Evolutionary conservation across 2,888 invertebrate species (phyloP).

Genomic region (Choreutis nemorana): DNA sequence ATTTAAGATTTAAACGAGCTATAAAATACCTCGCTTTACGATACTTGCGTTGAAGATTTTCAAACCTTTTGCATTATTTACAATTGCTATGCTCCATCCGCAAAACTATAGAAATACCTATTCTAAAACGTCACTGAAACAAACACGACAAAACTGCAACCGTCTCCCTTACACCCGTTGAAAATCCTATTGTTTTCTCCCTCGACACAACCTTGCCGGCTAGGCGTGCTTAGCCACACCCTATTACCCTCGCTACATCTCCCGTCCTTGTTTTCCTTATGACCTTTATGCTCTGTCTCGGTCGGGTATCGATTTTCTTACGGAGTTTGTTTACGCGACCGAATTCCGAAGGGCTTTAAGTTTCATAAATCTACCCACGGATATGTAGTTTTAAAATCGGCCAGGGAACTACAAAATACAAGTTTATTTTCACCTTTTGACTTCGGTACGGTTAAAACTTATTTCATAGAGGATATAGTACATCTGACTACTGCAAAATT

Average conservation of each 20-base stretch:
- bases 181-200: too few species aligned
- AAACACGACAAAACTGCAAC: constrained; percentile 13
- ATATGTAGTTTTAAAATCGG: too few species aligned
- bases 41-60: too few species aligned
- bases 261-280: constrained; percentile 29
- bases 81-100: constrained; percentile 4
- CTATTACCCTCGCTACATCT: constrained; percentile 22
- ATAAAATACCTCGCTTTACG: too few species aligned
- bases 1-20: too few species aligned
- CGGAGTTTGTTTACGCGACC: constrained; percentile 45
- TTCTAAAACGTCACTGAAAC: constrained; percentile 6
- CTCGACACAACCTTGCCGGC: constrained; percentile 22
- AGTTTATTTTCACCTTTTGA: too few species aligned
- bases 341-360: constrained; percentile 42
- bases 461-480: too few species aligned
- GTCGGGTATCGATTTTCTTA: constrained; percentile 41
- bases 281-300: constrained; percentile 22
- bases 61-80: constrained; percentile 7
- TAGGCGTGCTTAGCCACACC: constrained; percentile 48
- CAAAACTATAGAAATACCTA: constrained; percentile 4
- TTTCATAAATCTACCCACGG: too few species aligned
- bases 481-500: too few species aligned
- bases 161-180: constrained; percentile 25
- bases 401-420: too few species aligned
- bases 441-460: too few species aligned